Evolutionary conservation across 2,113 vertebrate genomes (phyloP).

Genomic region (Paedocypris sp.): DNA sequence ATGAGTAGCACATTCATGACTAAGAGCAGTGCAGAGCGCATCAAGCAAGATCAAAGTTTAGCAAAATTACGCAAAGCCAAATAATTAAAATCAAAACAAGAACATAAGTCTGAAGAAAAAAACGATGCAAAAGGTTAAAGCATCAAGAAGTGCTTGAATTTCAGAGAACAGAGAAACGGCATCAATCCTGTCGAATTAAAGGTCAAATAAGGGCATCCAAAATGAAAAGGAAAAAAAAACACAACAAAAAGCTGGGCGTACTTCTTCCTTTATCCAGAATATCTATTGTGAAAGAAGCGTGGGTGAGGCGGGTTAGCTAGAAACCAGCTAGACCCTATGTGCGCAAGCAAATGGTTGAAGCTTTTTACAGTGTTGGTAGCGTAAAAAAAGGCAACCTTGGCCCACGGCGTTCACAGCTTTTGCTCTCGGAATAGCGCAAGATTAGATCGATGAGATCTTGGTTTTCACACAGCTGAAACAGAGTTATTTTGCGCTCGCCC

Average conservation of each 20-base stretch:
- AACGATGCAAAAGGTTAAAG: too few species aligned
- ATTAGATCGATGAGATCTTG: conserved; percentile 20
- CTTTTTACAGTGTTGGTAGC: conserved; percentile 11
- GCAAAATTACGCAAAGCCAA: too few species aligned
- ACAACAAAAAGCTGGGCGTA: neutral
- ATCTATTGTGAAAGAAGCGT: neutral
- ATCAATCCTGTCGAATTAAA: neutral
- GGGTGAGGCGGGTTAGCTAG: conserved; percentile 14
- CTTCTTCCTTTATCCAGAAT: neutral
- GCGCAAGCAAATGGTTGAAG: conserved; percentile 9
- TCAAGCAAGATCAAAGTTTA: too few species aligned
- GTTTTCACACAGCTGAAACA: conserved; percentile 13
- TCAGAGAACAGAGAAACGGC: conserved; percentile 4
- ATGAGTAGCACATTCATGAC: too few species aligned
- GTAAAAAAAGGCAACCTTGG: too few species aligned
- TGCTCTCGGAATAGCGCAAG: too few species aligned
- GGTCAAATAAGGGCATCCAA: neutral
- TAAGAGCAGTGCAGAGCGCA: too few species aligned
- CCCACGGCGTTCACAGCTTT: too few species aligned
- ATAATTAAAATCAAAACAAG: too few species aligned
- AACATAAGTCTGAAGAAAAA: too few species aligned
- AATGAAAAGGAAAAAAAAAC: neutral
- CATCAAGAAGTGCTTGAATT: conserved; percentile 17
- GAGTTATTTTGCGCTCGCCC: too few species aligned
- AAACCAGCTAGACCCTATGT: conserved; percentile 8